phyloP scores from a whole-genome alignment of 2,888 invertebrate species.

The Pardosa pseudoannulata region DNA sequence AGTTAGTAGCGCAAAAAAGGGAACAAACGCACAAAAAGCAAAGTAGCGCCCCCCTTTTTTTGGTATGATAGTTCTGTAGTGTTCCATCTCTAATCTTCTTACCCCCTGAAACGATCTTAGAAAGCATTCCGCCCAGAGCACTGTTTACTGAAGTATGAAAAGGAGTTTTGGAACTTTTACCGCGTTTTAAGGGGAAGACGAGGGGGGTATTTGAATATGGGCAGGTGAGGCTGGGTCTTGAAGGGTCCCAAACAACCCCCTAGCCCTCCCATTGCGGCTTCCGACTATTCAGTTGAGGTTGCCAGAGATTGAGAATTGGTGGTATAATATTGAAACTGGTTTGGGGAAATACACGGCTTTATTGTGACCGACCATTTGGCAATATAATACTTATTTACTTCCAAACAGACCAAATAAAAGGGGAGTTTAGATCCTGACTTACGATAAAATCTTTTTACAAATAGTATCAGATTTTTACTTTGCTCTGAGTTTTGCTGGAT shows the following conservation, averaged over 20 bases:
- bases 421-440: too few species aligned
- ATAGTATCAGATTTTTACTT: too few species aligned
- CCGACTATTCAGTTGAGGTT: neutral
- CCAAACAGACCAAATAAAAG: too few species aligned
- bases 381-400: too few species aligned
- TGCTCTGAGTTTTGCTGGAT: too few species aligned
- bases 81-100: slow-evolving; percentile 57
- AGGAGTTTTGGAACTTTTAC: slow-evolving; percentile 63
- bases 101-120: slow-evolving; percentile 16
- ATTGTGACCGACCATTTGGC: too few species aligned
- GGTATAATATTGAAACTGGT: too few species aligned
- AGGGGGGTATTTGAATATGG: slow-evolving; percentile 27
- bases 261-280: slow-evolving; percentile 58
- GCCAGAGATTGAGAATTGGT: neutral
- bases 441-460: too few species aligned
- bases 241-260: slow-evolving; percentile 47
- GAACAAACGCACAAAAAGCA: neutral
- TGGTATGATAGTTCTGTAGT: neutral
- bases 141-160: slow-evolving; percentile 58
- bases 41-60: neutral
- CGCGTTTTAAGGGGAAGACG: slow-evolving; percentile 51
- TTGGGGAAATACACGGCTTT: too few species aligned
- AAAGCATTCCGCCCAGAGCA: slow-evolving; percentile 45
- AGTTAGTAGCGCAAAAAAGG: neutral
- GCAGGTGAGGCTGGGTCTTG: slow-evolving; percentile 63